Evolutionary conservation across 1,140 invertebrate species (phyloP).

Genomic region (Argopecten irradians): DNA sequence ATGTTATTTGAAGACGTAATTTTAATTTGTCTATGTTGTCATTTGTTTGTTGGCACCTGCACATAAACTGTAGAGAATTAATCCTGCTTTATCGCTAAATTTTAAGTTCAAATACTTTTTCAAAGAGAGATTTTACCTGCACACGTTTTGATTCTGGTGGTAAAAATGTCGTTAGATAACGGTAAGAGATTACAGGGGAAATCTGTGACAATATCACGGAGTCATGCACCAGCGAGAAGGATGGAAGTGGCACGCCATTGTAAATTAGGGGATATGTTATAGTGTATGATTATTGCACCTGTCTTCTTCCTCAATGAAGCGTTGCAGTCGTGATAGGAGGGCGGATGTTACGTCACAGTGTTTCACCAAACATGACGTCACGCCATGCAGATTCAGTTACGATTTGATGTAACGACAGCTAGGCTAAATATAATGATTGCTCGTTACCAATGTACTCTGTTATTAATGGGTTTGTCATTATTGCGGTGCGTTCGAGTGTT

Average conservation of each 20-base stretch:
- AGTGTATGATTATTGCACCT: background rate
- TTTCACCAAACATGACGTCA: background rate
- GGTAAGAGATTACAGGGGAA: background rate
- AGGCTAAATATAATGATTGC: background rate
- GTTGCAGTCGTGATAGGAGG: background rate
- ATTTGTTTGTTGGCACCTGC: background rate
- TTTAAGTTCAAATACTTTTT: background rate
- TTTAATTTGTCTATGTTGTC: background rate
- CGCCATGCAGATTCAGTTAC: background rate
- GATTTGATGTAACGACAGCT: background rate
- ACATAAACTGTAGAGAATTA: background rate
- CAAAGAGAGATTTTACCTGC: background rate
- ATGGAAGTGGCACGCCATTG: background rate
- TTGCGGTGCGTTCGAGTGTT: background rate
- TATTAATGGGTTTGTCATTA: background rate
- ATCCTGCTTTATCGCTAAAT: background rate
- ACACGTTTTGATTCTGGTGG: background rate
- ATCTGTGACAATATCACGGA: background rate
- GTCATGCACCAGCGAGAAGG: background rate
- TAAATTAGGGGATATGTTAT: background rate
- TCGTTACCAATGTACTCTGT: background rate
- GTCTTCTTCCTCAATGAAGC: background rate
- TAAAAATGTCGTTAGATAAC: background rate
- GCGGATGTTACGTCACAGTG: background rate
- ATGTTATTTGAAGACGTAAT: background rate